Base-by-base conservation (phyloP, 2,797 vertebrate species). In the Xyrichtys novacula region DNA sequence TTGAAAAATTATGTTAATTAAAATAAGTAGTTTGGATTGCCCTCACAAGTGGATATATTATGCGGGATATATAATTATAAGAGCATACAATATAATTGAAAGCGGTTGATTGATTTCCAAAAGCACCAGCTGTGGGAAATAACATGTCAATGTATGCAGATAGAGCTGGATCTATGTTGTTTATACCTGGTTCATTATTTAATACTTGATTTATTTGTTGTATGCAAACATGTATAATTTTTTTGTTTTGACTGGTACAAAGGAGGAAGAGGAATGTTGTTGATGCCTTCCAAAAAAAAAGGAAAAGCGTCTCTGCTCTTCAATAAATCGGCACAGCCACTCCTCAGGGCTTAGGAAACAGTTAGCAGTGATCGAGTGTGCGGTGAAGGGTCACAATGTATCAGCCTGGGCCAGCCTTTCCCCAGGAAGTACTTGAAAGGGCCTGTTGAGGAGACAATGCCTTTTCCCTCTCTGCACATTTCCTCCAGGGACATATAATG, bases 341-440 rank as follows among this genome's bases (percentile, higher is more conserved):
- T 78, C 61, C 72, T 63, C 75, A 62, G 59, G 44, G 34, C 28
- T 7, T 66, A 78, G 90, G 85, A 88, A 93, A 85, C 75, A 2
- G 48, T 54, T 23, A 8, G 40, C 53, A 54, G 20, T 70, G 90
- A 87, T 83, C 50, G 44, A 87, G 84, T 71, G 81, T 80, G 83
- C 40, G 32, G 66, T 68, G 36, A 70, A 56, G 84, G 89, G 83
- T 87, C 83, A 86, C 71, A 64, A 70, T 90, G 82, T 89, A 89
- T 93, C 90, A 75, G 79, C 81, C 57, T 29, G 59, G 66, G 62
- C 70, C 90, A 91, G 89, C 67, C 81, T 88, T 94, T 95, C 92
- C 90, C 81, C 87, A 92, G 94, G 94, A 95, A 95, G 91, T 92
- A 94, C 83, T 94, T 92, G 78, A 91, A 92, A 91, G 84, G 39